phyloP scores from a whole-genome alignment of 2,113 vertebrate genomes.

The Muscicapa adusta region DNA sequence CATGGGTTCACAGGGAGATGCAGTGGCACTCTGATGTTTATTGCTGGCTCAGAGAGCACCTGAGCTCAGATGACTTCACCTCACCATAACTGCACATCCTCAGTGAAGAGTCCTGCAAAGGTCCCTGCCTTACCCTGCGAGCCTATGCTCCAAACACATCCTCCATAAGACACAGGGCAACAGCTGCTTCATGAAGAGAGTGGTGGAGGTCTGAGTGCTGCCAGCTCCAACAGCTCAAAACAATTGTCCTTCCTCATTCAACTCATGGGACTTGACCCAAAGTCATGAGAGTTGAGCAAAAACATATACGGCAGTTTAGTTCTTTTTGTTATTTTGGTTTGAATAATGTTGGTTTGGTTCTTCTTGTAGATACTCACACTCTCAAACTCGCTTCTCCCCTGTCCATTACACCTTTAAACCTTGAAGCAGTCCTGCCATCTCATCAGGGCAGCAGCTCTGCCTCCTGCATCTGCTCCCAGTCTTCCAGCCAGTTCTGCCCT shows the following conservation, averaged over 20 bases:
- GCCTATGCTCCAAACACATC: not conserved
- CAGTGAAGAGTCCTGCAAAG: not conserved
- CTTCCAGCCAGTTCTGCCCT: not conserved
- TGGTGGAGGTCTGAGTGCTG: not conserved
- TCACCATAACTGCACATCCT: not conserved
- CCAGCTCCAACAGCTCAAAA: not conserved
- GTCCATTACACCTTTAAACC: not conserved
- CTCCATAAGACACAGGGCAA: not conserved
- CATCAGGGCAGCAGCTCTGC: not conserved
- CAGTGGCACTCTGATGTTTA: not conserved
- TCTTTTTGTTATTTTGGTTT: not conserved
- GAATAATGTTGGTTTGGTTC: not conserved
- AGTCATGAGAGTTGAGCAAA: not conserved
- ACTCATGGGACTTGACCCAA: not conserved
- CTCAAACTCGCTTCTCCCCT: not conserved
- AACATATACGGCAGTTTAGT: not conserved
- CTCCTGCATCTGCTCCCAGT: not conserved
- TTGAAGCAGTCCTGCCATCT: not conserved
- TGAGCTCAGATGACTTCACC: not conserved
- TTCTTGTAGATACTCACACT: not conserved
- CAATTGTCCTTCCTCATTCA: not conserved
- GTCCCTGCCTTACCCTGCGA: accelerated
- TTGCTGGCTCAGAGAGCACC: not conserved
- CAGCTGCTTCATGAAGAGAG: not conserved
- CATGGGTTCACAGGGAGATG: not conserved